Percentiles rank a stretch among this genome's conserved stretches.
These are phyloP conservation scores for Sandelia bainsii DNA, from an alignment of 2,797 vertebrate species.

Conservation along the genomic window DNA sequence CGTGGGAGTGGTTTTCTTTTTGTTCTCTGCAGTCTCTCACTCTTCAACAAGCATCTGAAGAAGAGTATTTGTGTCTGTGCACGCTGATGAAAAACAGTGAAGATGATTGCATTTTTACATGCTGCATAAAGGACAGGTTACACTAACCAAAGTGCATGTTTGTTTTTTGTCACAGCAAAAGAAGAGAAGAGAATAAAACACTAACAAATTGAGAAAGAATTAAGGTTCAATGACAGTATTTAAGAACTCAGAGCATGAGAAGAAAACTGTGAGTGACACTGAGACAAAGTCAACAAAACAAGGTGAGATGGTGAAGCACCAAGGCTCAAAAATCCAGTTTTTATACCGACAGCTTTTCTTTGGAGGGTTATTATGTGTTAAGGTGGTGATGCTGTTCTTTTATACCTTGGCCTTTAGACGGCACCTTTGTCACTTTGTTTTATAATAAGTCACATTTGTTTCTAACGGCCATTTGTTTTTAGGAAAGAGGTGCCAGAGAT, in stretches of 20 bases:
- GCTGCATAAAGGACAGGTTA: slow-evolving; percentile 53
- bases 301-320: background rate
- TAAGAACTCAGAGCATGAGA: slow-evolving; percentile 11
- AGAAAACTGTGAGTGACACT: background rate
- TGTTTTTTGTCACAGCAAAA: slow-evolving; percentile 38
- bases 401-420: slow-evolving; percentile 67
- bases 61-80: slow-evolving; percentile 22
- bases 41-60: slow-evolving; percentile 19
- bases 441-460: slow-evolving; percentile 27
- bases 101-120: slow-evolving; percentile 36
- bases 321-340: slow-evolving; percentile 33
- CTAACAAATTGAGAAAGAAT: background rate
- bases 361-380: slow-evolving; percentile 18
- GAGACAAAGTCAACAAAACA: background rate
- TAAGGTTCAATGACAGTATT: background rate
- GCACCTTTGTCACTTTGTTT: slow-evolving; percentile 52
- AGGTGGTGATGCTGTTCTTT: slow-evolving; percentile 56
- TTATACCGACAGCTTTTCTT: slow-evolving; percentile 28
- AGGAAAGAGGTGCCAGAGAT: slow-evolving; percentile 53
- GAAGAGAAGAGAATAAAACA: slow-evolving; percentile 1
- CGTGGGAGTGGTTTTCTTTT: slow-evolving; percentile 29
- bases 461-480: slow-evolving; percentile 41
- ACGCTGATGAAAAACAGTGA: slow-evolving; percentile 14
- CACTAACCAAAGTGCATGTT: slow-evolving; percentile 75
- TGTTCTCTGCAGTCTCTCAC: slow-evolving; percentile 20